Evolutionary conservation across 1,140 invertebrate genomes (phyloP), one percentile per base, ranked within the genome.

Genomic region (Drosophila tropicalis): DNA sequence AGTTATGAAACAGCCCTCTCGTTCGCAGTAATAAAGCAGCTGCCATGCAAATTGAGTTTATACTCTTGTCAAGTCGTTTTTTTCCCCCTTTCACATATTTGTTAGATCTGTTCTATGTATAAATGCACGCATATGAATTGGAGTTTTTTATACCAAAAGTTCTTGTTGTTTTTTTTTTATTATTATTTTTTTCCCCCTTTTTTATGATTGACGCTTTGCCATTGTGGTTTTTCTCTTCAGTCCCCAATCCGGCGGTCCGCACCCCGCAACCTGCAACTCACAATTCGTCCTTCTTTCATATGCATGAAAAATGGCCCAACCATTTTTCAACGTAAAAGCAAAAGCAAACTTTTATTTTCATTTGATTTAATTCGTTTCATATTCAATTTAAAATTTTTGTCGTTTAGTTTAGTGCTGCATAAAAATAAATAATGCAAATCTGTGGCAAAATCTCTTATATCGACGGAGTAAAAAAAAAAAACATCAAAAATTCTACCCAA

Each of bases 321-420:
- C 56, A 86, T 86, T 83, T 87, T 82, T 77, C 72, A 80, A 36
- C 56, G 32, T 22, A 51, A 51, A 51, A 19, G 17, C 79, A 82
- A 67, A 57, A 39, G 36, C 36, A 39, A 65, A 80, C 54, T 67
- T 67, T 70, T 62, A 55, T 82, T 87, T 83, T 87, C 72, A 68
- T 86, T 87, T 79, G 76, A 87, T 79, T 86, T 86, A 76, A 86
- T 83, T 82, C 83, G 76, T 34, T 72, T 72, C 79, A 67, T 22
- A 87, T 79, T 86, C 60, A 73, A 79, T 82, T 82, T 82, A 66
- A 40, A 40, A 67, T 81, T 74, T 60, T 57, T 61, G 47, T 74
- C 67, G 56, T 62, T 62, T 58, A 36, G 40, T 44, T 51, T 40
- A 65, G 3, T 17, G 12, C 17, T 5, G 3, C 2, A 32, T 19